phyloP scores from a whole-genome alignment of 2,797 vertebrate species.

The Sebastes goodei region DNA sequence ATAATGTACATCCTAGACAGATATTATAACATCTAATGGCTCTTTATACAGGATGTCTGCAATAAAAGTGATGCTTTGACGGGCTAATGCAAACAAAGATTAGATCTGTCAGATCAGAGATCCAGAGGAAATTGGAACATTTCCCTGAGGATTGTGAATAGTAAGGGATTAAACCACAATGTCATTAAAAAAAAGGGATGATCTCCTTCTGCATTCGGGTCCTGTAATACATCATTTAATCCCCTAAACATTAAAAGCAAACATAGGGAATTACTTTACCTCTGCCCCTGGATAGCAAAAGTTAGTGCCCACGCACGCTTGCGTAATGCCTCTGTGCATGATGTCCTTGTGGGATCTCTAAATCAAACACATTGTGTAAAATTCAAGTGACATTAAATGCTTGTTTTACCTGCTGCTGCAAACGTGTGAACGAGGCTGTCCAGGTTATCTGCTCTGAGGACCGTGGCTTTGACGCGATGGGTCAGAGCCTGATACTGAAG shows the following conservation, averaged over 20 bases:
- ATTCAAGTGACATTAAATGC: neutral
- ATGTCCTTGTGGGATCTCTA: conserved; percentile 1
- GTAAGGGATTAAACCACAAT: conserved; percentile 81
- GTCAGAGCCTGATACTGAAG: conserved; percentile 78
- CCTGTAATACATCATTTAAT: conserved; percentile 80
- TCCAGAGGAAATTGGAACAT: conserved; percentile 65
- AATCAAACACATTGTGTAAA: neutral
- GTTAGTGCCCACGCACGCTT: conserved; percentile 27
- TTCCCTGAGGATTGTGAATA: conserved; percentile 75
- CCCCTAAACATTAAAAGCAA: conserved; percentile 80
- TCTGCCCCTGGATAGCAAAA: conserved; percentile 47
- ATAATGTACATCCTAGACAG: conserved; percentile 34
- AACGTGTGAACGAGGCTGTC: conserved; percentile 49
- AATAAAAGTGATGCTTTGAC: conserved; percentile 32
- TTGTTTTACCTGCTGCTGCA: conserved; percentile 69
- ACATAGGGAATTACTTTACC: conserved; percentile 77
- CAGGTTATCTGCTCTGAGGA: conserved; percentile 77
- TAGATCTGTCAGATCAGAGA: conserved; percentile 62
- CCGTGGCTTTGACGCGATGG: conserved; percentile 75
- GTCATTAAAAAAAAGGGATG: conserved; percentile 81
- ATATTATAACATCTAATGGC: conserved; percentile 46
- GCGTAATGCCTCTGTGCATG: conserved; percentile 28
- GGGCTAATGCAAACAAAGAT: conserved; percentile 67
- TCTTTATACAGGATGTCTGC: conserved; percentile 13
- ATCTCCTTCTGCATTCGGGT: conserved; percentile 66